A percentile compares a stretch with the other conserved stretches of the same genome.
Conservation (phyloP, 2,113 vertebrate genomes). For the Bos taurus region ARS-UCD2.0 NC_037348.1:15382501-15383000, state of each 20-base stretch:
- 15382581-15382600: background rate
- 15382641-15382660: background rate
- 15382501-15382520: background rate
- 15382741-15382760: background rate
- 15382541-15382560: background rate
- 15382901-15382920: background rate
- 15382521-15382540: background rate
- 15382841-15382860: background rate
- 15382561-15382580: background rate
- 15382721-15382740: background rate
- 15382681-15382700: background rate
- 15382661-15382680: background rate
- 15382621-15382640: background rate
- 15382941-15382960: background rate
- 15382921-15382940: background rate
- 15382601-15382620: background rate
- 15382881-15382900: background rate
- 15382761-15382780: background rate
- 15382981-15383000: background rate
- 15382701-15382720: background rate
- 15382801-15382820: background rate
- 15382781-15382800: background rate
- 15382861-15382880: background rate
- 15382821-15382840: background rate
- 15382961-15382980: background rate